These are phyloP conservation scores for Aspiorhynchus laticeps DNA, from an alignment of 2,113 vertebrate genomes.

Conservation along the genomic window DNA sequence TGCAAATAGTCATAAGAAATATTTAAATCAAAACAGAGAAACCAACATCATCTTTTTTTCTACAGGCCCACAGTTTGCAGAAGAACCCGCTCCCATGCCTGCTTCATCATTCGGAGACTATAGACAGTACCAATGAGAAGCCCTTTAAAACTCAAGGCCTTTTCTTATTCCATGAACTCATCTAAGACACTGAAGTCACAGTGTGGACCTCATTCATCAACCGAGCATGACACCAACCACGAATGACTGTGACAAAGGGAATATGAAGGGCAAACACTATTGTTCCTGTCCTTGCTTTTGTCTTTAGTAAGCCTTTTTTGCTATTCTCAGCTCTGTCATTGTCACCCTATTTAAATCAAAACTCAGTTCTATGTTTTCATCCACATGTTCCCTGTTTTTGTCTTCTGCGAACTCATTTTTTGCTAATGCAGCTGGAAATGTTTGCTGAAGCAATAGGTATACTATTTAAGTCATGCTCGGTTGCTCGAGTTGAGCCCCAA, in stretches of 20 bases:
- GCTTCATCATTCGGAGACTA: constrained; percentile 85
- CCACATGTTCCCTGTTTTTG: constrained; percentile 34
- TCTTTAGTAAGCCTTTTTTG: constrained; percentile 63
- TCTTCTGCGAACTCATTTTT: not conserved
- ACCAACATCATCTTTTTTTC: not conserved
- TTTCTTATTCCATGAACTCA: constrained; percentile 70
- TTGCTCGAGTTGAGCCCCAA: not conserved
- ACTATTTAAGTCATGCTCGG: not conserved
- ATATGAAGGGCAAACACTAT: constrained; percentile 53
- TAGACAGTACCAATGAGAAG: constrained; percentile 87
- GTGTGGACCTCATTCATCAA: constrained; percentile 51
- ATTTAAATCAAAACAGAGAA: not conserved
- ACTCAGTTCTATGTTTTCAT: constrained; percentile 19
- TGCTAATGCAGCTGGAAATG: constrained; percentile 8
- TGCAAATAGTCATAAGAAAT: not conserved
- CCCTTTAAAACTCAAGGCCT: constrained; percentile 58
- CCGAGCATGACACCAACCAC: constrained; percentile 46
- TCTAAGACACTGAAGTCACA: constrained; percentile 60
- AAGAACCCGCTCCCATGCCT: constrained; percentile 81
- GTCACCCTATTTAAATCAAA: constrained; percentile 52
- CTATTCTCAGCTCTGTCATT: constrained; percentile 62
- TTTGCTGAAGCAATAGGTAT: constrained; percentile 38
- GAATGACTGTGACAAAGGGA: constrained; percentile 55
- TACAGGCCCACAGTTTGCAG: constrained; percentile 85
- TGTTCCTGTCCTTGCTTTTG: constrained; percentile 57